These are phyloP conservation scores for Linnaemya vulpina DNA, from an alignment of 2,888 invertebrate genomes.

Conservation along the genomic window DNA sequence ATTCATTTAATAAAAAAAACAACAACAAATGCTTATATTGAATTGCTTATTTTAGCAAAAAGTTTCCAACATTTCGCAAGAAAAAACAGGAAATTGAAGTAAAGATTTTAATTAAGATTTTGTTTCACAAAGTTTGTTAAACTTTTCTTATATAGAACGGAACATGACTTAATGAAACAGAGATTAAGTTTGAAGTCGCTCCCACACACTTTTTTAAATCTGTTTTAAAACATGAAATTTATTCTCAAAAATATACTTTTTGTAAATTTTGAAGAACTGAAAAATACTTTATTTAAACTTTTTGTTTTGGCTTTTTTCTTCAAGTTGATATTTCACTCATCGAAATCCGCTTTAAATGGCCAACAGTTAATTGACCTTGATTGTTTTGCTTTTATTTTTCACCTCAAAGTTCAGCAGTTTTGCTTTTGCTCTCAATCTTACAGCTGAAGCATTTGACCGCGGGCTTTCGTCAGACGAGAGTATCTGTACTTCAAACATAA, in stretches of 20 bases:
- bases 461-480: conserved; percentile 55
- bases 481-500: conserved; percentile 41
- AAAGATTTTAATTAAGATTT: conserved; percentile 54
- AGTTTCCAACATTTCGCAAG: background rate
- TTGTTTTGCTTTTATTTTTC: conserved; percentile 75
- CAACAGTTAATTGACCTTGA: conserved; percentile 82
- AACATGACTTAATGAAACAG: conserved; percentile 5
- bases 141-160: conserved; percentile 4
- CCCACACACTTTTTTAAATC: conserved; percentile 41
- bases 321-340: conserved; percentile 4
- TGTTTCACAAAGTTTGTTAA: conserved; percentile 47
- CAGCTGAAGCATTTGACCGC: conserved; percentile 32
- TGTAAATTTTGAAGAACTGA: conserved; percentile 14
- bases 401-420: conserved; percentile 24
- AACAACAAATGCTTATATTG: background rate
- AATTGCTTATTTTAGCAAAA: background rate
- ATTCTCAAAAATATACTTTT: background rate
- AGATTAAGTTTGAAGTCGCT: conserved; percentile 46
- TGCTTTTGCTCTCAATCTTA: conserved; percentile 16
- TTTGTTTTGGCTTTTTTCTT: background rate
- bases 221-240: conserved; percentile 9
- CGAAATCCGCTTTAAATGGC: conserved; percentile 76
- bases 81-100: conserved; percentile 41
- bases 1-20: background rate
- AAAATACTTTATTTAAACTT: background rate